These are phyloP conservation scores for Bombus impatiens DNA, from an alignment of 1,140 invertebrate genomes.

Conservation along the genomic window DNA sequence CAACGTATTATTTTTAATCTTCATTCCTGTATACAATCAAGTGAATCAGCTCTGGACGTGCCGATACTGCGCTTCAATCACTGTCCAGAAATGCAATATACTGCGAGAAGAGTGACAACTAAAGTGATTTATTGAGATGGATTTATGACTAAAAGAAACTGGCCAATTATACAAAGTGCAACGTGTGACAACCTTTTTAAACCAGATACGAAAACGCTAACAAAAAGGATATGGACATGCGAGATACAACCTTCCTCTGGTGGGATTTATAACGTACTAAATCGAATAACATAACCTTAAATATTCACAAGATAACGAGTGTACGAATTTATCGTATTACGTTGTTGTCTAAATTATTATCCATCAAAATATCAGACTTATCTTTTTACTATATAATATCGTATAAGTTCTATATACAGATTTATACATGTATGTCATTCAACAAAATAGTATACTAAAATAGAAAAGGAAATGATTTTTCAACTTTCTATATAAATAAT, in stretches of 20 bases:
- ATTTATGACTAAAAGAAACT: no score
- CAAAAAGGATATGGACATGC: neutral
- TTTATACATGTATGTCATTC: neutral
- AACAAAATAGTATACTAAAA: neutral
- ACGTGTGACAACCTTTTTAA: slow-evolving; percentile 9
- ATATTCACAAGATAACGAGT: neutral
- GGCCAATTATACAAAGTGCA: no score
- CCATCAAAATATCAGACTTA: neutral
- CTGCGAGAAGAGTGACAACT: neutral
- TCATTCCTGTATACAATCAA: slow-evolving; percentile 62
- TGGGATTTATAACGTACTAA: slow-evolving; percentile 26
- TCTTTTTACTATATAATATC: neutral
- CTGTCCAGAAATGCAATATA: slow-evolving; percentile 42
- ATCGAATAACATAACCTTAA: slow-evolving; percentile 39
- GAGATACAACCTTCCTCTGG: slow-evolving; percentile 5
- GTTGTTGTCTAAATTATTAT: neutral
- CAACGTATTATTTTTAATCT: slow-evolving; percentile 41
- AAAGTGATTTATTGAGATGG: no score
- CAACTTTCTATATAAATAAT: neutral
- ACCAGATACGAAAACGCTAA: slow-evolving; percentile 49
- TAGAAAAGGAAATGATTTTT: slow-evolving; percentile 19
- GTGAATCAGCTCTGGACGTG: slow-evolving; percentile 52
- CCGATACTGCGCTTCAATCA: slow-evolving; percentile 11
- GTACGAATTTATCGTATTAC: neutral
- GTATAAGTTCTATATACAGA: neutral